Base-by-base conservation (phyloP, 2,797 vertebrate species). In the Coluber constrictor region DNA sequence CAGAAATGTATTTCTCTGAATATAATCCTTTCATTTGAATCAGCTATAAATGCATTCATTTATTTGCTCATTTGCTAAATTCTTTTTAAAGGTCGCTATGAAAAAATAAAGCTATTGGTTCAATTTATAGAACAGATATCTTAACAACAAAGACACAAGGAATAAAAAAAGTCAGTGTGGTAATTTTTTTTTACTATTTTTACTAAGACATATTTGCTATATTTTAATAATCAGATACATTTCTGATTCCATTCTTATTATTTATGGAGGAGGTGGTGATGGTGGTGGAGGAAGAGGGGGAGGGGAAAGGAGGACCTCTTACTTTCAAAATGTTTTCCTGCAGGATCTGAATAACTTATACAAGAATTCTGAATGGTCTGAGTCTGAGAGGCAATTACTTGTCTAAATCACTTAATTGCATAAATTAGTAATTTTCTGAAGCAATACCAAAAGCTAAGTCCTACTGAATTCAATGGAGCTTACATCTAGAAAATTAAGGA, bases 181-280 rank as follows among this genome's bases (percentile, higher is more conserved):
- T 79, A 79, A 10, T 15, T 15, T 70, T 66, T 66, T 66, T 1
- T 4, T 0, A 70, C 13, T 32, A 70, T 70, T 70, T 70, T 70
- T 32, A 70, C 2, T 74, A 74, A 37, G 70, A 88, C 7, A 86
- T 0, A 0, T 43, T 88, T 6, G 37, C 6, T 29, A 86, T 59
- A 59, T 74, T 70, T 90, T 54, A 90, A 90, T 15, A n/a, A 66
- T 55, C 13, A 55, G 54, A 59, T 23, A 23, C 91, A 56, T 47
- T 95, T 91, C 74, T 43, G 6, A 47, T 92, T 95, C 92, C 94
- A 88, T 91, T 91, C 87, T 55, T 51, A 87, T 60, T 61, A 59
- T 88, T 66, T 88, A 89, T 95, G 47, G 37, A 89, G 91, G 70
- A 37, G 5, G 1, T 6, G 12, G 12, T 15, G 5, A 4, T n/a